phyloP scores from a whole-genome alignment of 2,113 vertebrate species.

The Phrynocephalus versicolor region DNA sequence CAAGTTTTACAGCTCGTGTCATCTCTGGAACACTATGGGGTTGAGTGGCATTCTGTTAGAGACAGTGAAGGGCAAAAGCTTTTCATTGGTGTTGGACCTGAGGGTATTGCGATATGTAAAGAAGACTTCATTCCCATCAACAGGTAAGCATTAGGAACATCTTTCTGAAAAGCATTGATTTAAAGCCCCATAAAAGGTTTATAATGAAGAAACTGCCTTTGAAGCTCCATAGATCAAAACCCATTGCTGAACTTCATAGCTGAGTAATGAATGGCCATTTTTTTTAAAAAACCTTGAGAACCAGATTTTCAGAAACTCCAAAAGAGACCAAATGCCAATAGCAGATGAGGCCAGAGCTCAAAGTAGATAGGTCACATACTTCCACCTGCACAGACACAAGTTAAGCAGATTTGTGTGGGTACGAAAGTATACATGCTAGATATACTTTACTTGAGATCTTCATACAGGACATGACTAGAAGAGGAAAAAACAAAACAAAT shows the following conservation, averaged over 20 bases:
- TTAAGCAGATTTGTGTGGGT: slow-evolving; percentile 95
- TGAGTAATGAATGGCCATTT: not conserved
- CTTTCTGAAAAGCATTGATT: not conserved
- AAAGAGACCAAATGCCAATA: not conserved
- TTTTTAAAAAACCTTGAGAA: not conserved
- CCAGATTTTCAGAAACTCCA: not conserved
- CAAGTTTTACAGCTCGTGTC: slow-evolving; percentile 93
- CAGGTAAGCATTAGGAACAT: slow-evolving; percentile 73
- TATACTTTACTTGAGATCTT: slow-evolving; percentile 88
- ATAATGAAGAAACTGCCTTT: not conserved
- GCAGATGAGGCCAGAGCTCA: not conserved
- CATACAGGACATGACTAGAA: slow-evolving; percentile 91
- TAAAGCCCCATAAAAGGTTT: not conserved
- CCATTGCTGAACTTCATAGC: not conserved
- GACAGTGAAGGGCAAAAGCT: slow-evolving; percentile 87
- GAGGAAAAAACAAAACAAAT: slow-evolving; percentile 44
- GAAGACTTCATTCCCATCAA: slow-evolving; percentile 92
- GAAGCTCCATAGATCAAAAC: not conserved
- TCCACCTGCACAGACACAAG: slow-evolving; percentile 55
- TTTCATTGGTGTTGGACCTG: slow-evolving; percentile 92
- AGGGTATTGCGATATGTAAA: slow-evolving; percentile 92
- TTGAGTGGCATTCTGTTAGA: slow-evolving; percentile 94
- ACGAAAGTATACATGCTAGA: slow-evolving; percentile 95
- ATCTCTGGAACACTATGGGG: slow-evolving; percentile 90
- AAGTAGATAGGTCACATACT: not conserved